Percentiles rank a stretch among this genome's conserved stretches.
Evolutionary conservation across 64 coral and sea anemone genomes (phyloP).

Genomic region (Exaiptasia diaphana): DNA sequence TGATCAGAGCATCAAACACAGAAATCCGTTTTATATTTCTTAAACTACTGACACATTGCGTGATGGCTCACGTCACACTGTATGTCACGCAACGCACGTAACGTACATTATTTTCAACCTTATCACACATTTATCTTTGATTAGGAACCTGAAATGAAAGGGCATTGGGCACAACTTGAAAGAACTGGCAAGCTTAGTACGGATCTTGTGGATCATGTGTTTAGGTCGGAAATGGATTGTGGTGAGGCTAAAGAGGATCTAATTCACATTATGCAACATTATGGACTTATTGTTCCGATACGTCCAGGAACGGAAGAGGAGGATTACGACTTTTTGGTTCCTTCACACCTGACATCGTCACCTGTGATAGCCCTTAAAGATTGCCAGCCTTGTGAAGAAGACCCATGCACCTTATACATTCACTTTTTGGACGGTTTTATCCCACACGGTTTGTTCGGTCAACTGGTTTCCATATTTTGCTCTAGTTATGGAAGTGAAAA

Average conservation of each 20-base stretch:
- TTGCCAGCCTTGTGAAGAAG: background rate
- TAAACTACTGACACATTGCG: no score
- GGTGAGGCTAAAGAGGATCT: background rate
- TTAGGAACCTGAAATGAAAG: background rate
- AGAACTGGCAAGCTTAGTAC: constrained; percentile 22
- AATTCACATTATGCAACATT: constrained; percentile 46
- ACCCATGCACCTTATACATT: constrained; percentile 35
- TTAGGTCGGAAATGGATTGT: background rate
- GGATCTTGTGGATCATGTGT: constrained; percentile 28
- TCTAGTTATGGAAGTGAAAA: no score
- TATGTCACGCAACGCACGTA: no score
- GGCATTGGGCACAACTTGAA: constrained; percentile 31
- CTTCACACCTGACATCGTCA: constrained; percentile 24
- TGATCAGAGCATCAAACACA: no score
- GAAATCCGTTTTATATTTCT: no score
- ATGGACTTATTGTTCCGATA: constrained; percentile 44
- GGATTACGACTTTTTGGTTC: constrained; percentile 21
- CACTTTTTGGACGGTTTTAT: constrained; percentile 39
- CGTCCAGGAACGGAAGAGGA: background rate
- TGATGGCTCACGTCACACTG: no score
- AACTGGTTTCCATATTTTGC: no score
- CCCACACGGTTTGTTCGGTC: constrained; percentile 39
- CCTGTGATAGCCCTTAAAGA: constrained; percentile 12
- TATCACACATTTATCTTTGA: no score
- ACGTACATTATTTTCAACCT: no score